Percentiles rank a stretch among this genome's conserved stretches.
These are phyloP conservation scores for Neodon shergylaensis DNA, from an alignment of 2,113 vertebrate genomes.

Conservation along the genomic window DNA sequence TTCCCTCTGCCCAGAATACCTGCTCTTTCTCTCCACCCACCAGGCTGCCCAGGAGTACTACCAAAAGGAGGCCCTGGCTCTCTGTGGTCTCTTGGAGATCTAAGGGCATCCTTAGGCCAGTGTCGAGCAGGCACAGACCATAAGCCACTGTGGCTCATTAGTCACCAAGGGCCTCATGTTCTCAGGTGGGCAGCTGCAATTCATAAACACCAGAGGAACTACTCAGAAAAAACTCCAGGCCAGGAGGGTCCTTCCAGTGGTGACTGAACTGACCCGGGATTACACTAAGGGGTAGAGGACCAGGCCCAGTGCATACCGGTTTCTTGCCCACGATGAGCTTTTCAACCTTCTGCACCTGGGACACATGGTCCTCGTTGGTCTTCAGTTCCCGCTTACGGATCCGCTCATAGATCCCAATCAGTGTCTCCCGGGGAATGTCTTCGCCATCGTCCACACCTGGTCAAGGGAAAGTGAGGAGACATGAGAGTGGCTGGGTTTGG, in stretches of 20 bases:
- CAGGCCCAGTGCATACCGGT: constrained; percentile 88
- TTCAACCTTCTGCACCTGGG: constrained; percentile 98
- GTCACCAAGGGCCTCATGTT: not conserved
- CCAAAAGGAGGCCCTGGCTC: not conserved
- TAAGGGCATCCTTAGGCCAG: not conserved
- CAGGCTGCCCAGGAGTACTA: not conserved
- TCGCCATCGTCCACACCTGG: constrained; percentile 97
- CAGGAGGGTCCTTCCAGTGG: not conserved
- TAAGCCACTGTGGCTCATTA: not conserved
- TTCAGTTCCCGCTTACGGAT: constrained; percentile 97
- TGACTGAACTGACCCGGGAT: not conserved
- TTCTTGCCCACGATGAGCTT: constrained; percentile 98
- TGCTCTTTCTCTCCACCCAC: not conserved
- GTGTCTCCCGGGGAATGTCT: constrained; percentile 96
- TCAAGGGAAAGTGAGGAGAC: not conserved
- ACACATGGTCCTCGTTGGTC: constrained; percentile 98
- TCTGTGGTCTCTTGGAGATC: not conserved
- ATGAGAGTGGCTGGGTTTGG: not conserved
- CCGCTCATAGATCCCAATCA: constrained; percentile 96
- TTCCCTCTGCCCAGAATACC: not conserved
- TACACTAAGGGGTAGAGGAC: fast-evolving
- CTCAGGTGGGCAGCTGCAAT: not conserved
- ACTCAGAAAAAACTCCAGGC: not conserved
- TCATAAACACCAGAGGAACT: not conserved
- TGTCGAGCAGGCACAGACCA: not conserved